Percentiles rank a stretch among this genome's conserved stretches.
Conservation (phyloP, 1,140 invertebrate species). For the Bombus fervidus region DNA sequence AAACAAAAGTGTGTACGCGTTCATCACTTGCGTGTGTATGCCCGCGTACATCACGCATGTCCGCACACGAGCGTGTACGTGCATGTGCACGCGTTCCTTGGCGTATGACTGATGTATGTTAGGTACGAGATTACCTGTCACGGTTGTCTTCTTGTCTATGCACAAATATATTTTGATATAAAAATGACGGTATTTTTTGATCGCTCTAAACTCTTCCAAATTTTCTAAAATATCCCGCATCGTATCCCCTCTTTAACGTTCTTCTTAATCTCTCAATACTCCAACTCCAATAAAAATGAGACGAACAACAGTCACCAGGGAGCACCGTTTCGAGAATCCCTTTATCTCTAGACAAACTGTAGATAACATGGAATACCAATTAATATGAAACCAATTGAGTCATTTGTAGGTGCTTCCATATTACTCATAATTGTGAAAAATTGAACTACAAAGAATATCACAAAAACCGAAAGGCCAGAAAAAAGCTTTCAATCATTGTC, state of each 20-base stretch:
- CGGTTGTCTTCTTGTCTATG: constrained; percentile 82
- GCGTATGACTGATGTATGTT: constrained; percentile 74
- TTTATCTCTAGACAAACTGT: constrained; percentile 15
- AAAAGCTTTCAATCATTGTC: neutral
- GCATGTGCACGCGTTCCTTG: constrained; percentile 57
- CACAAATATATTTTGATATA: constrained; percentile 84
- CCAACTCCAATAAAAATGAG: neutral
- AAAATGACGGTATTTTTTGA: constrained; percentile 64
- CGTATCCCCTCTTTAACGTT: neutral
- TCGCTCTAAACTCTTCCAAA: neutral
- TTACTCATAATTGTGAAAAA: constrained; percentile 1
- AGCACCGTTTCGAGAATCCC: neutral
- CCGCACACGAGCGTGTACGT: constrained; percentile 7
- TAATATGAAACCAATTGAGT: constrained; percentile 19
- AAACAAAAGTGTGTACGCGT: constrained; percentile 42
- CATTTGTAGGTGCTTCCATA: neutral
- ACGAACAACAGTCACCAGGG: neutral
- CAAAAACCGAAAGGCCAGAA: neutral
- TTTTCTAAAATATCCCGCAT: neutral
- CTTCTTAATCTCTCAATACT: neutral
- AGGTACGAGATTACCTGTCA: constrained; percentile 80
- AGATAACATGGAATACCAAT: constrained; percentile 9
- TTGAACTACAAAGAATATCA: neutral
- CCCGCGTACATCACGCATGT: constrained; percentile 20
- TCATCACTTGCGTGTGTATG: constrained; percentile 1